Percentiles rank a stretch among this genome's conserved stretches.
Conservation (phyloP, 1,140 invertebrate genomes). For the Pissodes strobi region DNA sequence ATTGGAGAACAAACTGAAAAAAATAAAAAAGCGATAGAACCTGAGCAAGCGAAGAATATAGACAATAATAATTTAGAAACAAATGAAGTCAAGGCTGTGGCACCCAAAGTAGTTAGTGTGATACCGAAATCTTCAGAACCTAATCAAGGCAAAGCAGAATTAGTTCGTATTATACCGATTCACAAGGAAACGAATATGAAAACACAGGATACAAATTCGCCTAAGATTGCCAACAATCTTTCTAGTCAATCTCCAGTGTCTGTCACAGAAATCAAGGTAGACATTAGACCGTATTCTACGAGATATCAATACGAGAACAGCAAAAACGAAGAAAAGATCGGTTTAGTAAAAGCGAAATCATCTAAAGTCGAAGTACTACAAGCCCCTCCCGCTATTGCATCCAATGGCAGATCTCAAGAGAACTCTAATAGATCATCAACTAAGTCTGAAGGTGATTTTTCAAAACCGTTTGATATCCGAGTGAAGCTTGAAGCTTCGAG, state of each 20-base stretch:
- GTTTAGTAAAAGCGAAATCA: constrained; percentile 9
- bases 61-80: not conserved
- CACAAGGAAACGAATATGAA: not conserved
- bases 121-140: constrained; percentile 41
- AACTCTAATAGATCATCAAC: not conserved
- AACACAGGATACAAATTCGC: not conserved
- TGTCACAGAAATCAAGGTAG: constrained; percentile 24
- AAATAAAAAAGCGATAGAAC: too few species aligned
- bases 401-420: not conserved
- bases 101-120: constrained; percentile 44
- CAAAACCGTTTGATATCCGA: not conserved
- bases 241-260: constrained; percentile 14
- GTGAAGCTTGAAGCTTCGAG: not conserved
- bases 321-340: constrained; percentile 9
- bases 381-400: not conserved
- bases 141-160: not conserved
- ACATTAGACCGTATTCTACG: constrained; percentile 6
- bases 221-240: not conserved
- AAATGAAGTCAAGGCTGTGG: constrained; percentile 8
- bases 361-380: constrained; percentile 20
- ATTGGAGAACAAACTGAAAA: too few species aligned
- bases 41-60: not conserved
- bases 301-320: not conserved
- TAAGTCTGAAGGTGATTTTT: not conserved
- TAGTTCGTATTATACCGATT: not conserved